These are phyloP conservation scores for Apeira syringaria DNA, from an alignment of 2,888 invertebrate genomes.

Conservation along the genomic window DNA sequence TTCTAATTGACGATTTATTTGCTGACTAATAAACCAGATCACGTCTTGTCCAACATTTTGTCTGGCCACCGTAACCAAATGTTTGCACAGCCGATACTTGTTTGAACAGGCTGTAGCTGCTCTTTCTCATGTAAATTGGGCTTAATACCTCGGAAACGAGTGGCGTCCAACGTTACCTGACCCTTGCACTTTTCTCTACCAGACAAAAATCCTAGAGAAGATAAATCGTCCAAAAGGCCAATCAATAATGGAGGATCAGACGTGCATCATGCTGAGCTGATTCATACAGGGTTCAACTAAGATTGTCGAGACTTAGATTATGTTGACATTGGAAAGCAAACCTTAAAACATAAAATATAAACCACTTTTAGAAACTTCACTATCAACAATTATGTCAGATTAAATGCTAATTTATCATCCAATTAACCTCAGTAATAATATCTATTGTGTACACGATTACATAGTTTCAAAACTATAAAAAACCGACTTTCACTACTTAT, in stretches of 20 bases:
- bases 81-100: conserved; percentile 36
- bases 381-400: too few relatives aligned
- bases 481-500: too few relatives aligned
- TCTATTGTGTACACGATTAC: too few relatives aligned
- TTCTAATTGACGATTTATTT: too few relatives aligned
- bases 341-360: too few relatives aligned
- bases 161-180: conserved; percentile 31
- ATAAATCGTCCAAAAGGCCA: conserved; percentile 27
- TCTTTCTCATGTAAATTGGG: conserved; percentile 55
- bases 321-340: too few relatives aligned
- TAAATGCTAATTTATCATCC: too few relatives aligned
- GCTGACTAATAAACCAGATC: conserved; percentile 8
- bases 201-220: conserved; percentile 14
- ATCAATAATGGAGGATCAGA: conserved; percentile 25
- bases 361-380: too few relatives aligned
- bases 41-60: conserved; percentile 32
- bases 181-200: conserved; percentile 26
- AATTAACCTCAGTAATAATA: too few relatives aligned
- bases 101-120: conserved; percentile 42
- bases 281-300: conserved; percentile 39
- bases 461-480: too few relatives aligned
- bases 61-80: conserved; percentile 36
- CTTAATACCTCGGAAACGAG: conserved; percentile 38
- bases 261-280: conserved; percentile 34
- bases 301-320: too few relatives aligned